Conservation (phyloP, 2,888 invertebrate genomes). For the Cephus sareptanus region DNA sequence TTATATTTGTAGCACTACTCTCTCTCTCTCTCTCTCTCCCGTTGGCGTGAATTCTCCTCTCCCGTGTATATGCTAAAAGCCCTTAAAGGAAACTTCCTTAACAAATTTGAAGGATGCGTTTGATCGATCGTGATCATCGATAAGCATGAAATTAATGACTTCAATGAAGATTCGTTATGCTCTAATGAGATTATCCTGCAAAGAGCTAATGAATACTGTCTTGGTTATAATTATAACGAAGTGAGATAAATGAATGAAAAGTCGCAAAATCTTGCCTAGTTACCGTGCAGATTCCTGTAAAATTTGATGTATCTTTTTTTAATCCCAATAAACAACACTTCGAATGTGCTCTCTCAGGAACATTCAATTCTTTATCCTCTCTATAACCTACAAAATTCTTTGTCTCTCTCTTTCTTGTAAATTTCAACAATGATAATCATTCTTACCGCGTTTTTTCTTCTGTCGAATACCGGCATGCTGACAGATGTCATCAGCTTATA, state of each 20-base stretch:
- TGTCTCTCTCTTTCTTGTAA: background rate
- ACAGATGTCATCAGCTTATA: slow-evolving; percentile 93
- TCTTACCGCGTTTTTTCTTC: slow-evolving; percentile 85
- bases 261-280: background rate
- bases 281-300: background rate
- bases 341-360: background rate
- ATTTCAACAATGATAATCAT: background rate
- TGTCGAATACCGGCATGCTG: slow-evolving; percentile 93
- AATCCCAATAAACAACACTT: background rate
- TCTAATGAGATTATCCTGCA: background rate
- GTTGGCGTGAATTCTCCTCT: background rate
- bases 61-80: background rate
- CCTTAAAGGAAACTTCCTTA: background rate
- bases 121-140: background rate
- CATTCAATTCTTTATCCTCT: background rate
- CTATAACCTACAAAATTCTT: background rate
- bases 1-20: background rate
- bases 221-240: background rate
- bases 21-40: background rate
- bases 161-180: background rate
- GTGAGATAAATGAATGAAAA: background rate
- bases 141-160: background rate
- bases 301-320: background rate
- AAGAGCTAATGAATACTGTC: background rate
- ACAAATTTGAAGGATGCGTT: background rate